Evolutionary conservation across 2,888 invertebrate genomes (phyloP).

Genomic region (Perizoma flavofasciatum): DNA sequence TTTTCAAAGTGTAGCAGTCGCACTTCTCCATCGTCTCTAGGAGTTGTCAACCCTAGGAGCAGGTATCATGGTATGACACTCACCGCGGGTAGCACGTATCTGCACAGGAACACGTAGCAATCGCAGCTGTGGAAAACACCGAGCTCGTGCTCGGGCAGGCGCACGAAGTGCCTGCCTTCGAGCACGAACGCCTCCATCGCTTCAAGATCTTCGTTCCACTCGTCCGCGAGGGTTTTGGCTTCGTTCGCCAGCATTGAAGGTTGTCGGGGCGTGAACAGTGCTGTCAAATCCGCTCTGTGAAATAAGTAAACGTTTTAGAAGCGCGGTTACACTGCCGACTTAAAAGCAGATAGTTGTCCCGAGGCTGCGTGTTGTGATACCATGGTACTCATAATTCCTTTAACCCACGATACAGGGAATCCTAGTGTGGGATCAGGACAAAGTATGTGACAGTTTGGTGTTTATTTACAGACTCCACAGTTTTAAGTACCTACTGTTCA

Average conservation of each 20-base stretch:
- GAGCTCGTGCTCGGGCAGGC: conserved; percentile 96
- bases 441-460: no score
- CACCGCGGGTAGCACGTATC: conserved; percentile 93
- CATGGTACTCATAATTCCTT: no score
- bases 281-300: conserved; percentile 93
- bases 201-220: conserved; percentile 99
- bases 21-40: conserved; percentile 99
- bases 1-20: no score
- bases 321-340: no score
- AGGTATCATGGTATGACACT: conserved; percentile 6
- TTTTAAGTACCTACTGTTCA: no score
- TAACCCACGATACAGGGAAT: no score
- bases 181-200: conserved; percentile 99
- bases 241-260: conserved; percentile 93
- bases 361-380: no score
- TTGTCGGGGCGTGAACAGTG: conserved; percentile 97
- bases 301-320: neutral
- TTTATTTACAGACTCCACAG: no score
- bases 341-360: no score
- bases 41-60: neutral
- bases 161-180: conserved; percentile 98
- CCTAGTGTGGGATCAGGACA: no score
- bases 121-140: conserved; percentile 96
- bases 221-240: conserved; percentile 94
- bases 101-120: conserved; percentile 98